Evolutionary conservation across 23 tunicate species (phyloP).

Genomic region (Trididemnum clinides): DNA sequence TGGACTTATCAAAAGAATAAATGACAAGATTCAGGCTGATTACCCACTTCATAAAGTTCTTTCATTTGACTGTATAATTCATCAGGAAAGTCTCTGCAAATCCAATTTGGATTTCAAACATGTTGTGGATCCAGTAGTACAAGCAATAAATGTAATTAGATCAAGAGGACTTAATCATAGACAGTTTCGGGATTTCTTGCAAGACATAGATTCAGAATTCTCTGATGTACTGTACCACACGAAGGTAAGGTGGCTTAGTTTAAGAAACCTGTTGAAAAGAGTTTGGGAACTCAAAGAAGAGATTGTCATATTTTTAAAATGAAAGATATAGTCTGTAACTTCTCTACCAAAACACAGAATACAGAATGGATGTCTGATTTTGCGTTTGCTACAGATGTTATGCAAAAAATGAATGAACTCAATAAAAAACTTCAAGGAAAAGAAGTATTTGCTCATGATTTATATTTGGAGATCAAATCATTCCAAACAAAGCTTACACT

Average conservation of each 20-base stretch:
- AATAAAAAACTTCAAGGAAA: conserved; percentile 28
- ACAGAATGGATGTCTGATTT: conserved; percentile 36
- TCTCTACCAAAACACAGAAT: conserved; percentile 8
- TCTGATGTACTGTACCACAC: conserved; percentile 50
- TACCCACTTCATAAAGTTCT: conserved; percentile 8
- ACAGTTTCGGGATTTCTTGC: conserved; percentile 46
- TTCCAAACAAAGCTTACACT: conserved; percentile 29
- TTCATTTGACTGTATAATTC: conserved; percentile 4
- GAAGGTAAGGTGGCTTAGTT: conserved; percentile 49
- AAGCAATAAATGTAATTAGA: conserved; percentile 50
- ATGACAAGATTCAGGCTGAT: conserved; percentile 15
- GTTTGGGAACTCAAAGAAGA: conserved; percentile 41
- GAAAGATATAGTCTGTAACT: conserved; percentile 16
- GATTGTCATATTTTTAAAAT: conserved; percentile 34
- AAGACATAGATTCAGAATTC: conserved; percentile 34
- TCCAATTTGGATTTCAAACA: conserved; percentile 15
- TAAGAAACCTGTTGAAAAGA: conserved; percentile 37
- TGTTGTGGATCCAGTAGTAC: conserved; percentile 50
- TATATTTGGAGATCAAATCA: conserved; percentile 30
- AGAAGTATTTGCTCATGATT: conserved; percentile 33
- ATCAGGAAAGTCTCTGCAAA: conserved; percentile 56
- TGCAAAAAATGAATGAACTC: conserved; percentile 25
- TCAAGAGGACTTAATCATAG: conserved; percentile 54
- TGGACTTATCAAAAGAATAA: conserved; percentile 39
- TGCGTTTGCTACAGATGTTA: conserved; percentile 37